Evolutionary conservation across 1,140 invertebrate genomes (phyloP), one percentile per base, ranked within the genome.

Genomic region (Bombus breviceps): DNA sequence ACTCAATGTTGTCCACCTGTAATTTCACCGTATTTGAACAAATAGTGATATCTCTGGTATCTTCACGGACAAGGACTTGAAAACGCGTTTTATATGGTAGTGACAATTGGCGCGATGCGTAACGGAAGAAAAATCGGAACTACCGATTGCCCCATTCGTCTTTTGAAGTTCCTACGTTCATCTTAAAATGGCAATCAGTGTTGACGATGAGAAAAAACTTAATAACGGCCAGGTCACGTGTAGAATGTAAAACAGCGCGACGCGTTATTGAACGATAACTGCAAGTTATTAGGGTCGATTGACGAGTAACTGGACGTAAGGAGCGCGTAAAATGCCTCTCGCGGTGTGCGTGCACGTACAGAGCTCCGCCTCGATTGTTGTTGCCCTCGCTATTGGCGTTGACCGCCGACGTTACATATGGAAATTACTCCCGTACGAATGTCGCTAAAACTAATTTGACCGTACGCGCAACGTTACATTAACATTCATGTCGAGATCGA

Each of bases 251-350:
- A 90, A 91, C 76, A 76, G 72, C 86, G 59, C 86, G 81, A 87
- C 76, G 90, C 81, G 89, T 89, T 93, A 92, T 90, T 89, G 90
- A 92, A 87, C 88, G 91, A 90, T 93, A 91, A 93, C 92, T 88
- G 85, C 83, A 84, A 89, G 92, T 93, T 93, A 94, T 94, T 94
- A 93, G 92, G 93, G 93, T 93, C 93, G 93, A 94, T 93, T 93
- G 91, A 90, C 88, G 91, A 91, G 92, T 89, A 88, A 89, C 86
- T 88, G 81, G 73, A 86, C 62, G 66, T 88, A 91, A 92, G 88
- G 92, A 91, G 90, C 86, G 88, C 91, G 92, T 89, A 92, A 93
- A 93, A 92, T 83, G 89, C 81, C 75, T 91, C 86, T 92, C 78
- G n/a, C 75, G 90, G 92, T 92, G 88, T 92, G 90, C 86, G 90